phyloP scores from a whole-genome alignment of 1,140 invertebrate genomes.

The Dufourea novaeangliae region DNA sequence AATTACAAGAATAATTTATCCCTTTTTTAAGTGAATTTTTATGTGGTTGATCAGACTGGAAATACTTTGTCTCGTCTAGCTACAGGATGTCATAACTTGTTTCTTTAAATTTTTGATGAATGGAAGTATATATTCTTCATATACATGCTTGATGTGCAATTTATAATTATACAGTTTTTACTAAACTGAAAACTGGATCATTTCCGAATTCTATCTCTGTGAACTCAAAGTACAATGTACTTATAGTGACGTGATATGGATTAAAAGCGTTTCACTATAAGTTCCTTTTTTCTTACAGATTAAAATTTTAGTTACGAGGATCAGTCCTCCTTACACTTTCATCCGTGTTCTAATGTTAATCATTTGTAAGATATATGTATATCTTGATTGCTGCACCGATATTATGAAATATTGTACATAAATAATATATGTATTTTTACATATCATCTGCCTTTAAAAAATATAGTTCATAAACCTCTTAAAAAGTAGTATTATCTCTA shows the following conservation, averaged over 20 bases:
- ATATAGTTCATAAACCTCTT: constrained; percentile 39
- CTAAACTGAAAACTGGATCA: background rate
- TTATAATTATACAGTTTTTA: constrained; percentile 21
- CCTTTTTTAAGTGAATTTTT: background rate
- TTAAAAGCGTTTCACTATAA: constrained; percentile 35
- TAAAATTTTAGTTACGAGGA: constrained; percentile 21
- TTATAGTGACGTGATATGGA: constrained; percentile 30
- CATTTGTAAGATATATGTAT: constrained; percentile 80
- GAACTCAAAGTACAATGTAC: constrained; percentile 44
- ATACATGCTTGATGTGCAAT: constrained; percentile 14
- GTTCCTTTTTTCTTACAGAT: constrained; percentile 24
- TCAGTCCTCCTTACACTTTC: constrained; percentile 36
- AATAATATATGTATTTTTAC: constrained; percentile 81
- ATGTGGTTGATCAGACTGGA: constrained; percentile 21
- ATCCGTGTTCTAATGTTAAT: constrained; percentile 64
- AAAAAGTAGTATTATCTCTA: constrained; percentile 26
- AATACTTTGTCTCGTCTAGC: background rate
- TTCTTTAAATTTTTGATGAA: background rate
- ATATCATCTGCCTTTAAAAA: constrained; percentile 78
- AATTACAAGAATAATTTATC: constrained; percentile 11
- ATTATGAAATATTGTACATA: constrained; percentile 81
- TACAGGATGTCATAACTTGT: background rate
- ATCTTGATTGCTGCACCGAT: constrained; percentile 79
- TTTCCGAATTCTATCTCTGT: constrained; percentile 47
- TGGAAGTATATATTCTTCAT: background rate